A percentile compares a stretch with the other conserved stretches of the same genome.
phyloP scores from a whole-genome alignment of 2,797 vertebrate genomes.

The Garrulus glandarius region DNA sequence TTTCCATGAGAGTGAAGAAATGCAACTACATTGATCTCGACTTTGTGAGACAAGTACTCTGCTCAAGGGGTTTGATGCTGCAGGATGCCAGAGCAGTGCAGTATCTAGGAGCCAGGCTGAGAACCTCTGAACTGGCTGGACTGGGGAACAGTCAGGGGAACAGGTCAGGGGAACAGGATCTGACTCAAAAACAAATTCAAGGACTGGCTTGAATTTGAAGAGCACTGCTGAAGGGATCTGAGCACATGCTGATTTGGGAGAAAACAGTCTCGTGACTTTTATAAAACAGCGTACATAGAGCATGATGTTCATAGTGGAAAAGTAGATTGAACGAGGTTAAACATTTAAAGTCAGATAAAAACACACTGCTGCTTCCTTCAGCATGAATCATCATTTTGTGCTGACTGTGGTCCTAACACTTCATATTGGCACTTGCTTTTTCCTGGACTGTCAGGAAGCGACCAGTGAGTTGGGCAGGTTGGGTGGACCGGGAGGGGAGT shows the following conservation, averaged over 20 bases:
- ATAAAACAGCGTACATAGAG: background rate
- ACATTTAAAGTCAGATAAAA: background rate
- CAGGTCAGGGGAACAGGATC: no score
- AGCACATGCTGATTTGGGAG: fast-evolving
- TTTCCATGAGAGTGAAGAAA: background rate
- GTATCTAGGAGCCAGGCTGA: background rate
- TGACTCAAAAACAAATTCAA: no score
- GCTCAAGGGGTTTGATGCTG: background rate
- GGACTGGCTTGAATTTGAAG: background rate
- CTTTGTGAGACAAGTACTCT: background rate
- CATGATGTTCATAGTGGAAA: background rate
- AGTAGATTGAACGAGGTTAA: background rate
- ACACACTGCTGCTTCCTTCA: background rate
- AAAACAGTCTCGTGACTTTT: background rate
- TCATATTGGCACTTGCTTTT: background rate
- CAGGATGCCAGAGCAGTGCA: background rate
- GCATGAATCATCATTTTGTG: background rate
- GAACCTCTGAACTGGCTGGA: background rate
- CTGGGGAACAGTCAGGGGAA: no score
- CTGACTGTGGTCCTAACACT: background rate
- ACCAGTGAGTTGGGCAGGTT: background rate
- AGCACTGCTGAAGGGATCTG: background rate
- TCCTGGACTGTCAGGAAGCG: background rate
- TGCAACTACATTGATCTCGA: background rate
- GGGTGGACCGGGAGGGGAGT: background rate